Conservation (phyloP, 2,113 vertebrate genomes). For the Amphiprion percula region DNA sequence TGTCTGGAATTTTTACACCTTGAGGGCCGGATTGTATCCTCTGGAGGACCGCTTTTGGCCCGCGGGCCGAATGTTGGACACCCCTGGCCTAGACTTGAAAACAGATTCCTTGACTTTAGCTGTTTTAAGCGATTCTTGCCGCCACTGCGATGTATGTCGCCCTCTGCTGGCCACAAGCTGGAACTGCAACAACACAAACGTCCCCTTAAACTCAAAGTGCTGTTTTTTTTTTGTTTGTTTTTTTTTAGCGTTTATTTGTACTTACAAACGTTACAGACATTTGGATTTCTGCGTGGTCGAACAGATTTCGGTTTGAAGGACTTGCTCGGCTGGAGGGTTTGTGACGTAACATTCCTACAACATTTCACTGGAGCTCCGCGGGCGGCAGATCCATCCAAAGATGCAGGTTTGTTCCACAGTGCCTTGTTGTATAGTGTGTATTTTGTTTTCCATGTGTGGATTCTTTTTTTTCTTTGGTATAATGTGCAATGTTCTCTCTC, state of each 20-base stretch:
- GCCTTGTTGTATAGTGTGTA: constrained; percentile 81
- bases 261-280: background rate
- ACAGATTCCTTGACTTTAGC: too few species aligned
- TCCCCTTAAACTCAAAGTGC: too few species aligned
- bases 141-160: background rate
- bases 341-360: constrained; percentile 50
- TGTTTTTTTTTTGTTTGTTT: too few species aligned
- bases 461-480: constrained; percentile 57
- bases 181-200: background rate
- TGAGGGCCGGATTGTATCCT: too few species aligned
- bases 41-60: too few species aligned
- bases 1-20: too few species aligned
- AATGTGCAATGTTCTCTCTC: constrained; percentile 78
- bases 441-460: constrained; percentile 44
- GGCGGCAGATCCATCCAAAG: constrained; percentile 89
- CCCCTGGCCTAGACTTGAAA: too few species aligned
- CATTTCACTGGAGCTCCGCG: constrained; percentile 88
- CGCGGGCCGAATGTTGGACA: too few species aligned
- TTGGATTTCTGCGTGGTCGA: background rate
- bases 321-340: background rate
- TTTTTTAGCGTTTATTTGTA: background rate
- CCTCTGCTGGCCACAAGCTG: constrained; percentile 3
- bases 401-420: constrained; percentile 65
- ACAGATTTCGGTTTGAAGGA: background rate
- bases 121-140: too few species aligned